Evolutionary conservation across 2,888 invertebrate genomes (phyloP).

Genomic region (Scaptodrosophila latifasciaeformis): DNA sequence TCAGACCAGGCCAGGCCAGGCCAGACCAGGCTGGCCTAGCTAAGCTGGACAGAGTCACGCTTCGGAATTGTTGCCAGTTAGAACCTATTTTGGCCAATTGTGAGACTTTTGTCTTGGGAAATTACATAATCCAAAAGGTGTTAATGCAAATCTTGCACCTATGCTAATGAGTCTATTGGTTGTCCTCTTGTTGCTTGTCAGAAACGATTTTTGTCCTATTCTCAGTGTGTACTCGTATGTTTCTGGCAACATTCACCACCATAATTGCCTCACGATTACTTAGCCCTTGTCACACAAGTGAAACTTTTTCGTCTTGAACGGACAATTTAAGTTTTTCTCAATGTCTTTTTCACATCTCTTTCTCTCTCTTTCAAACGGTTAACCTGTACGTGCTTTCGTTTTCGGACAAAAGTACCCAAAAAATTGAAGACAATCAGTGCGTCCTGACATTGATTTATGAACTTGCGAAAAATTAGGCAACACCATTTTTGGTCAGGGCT

Average conservation of each 20-base stretch:
- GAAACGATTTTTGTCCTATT: slow-evolving; percentile 26
- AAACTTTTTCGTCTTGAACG: too few species aligned
- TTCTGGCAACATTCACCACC: slow-evolving; percentile 21
- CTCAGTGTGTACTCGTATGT: slow-evolving; percentile 17
- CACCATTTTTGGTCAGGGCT: slow-evolving; percentile 67
- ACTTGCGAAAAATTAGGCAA: slow-evolving; percentile 72
- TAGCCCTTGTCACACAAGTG: too few species aligned
- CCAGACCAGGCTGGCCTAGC: too few species aligned
- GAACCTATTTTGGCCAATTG: slow-evolving; percentile 13
- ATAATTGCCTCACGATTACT: slow-evolving; percentile 66
- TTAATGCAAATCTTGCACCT: slow-evolving; percentile 70
- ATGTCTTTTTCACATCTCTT: background rate
- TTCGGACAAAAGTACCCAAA: too few species aligned
- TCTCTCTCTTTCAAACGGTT: background rate
- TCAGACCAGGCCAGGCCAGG: too few species aligned
- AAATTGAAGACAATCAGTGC: slow-evolving; percentile 71
- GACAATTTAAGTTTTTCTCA: background rate
- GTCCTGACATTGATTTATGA: slow-evolving; percentile 71
- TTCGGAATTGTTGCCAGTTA: slow-evolving; percentile 44
- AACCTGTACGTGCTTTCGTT: too few species aligned
- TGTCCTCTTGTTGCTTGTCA: slow-evolving; percentile 17
- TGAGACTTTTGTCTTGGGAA: slow-evolving; percentile 33
- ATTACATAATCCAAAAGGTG: slow-evolving; percentile 71
- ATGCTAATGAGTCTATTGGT: slow-evolving; percentile 66
- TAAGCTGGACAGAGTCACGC: slow-evolving; percentile 50